Base-by-base conservation (phyloP, 1,140 invertebrate species). In the Adoxophyes honmai region DNA sequence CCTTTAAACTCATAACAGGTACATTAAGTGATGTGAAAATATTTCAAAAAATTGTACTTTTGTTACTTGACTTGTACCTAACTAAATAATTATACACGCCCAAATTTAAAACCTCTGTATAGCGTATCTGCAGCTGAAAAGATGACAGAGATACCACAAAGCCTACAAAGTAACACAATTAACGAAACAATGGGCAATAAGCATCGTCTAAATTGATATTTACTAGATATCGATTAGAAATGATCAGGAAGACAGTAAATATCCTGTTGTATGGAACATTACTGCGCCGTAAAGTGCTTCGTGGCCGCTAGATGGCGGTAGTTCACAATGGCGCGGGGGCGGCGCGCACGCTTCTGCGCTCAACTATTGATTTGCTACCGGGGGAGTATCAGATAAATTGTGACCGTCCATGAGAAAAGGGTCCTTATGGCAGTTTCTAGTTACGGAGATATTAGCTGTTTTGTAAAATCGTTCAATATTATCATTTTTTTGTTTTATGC, bases 311-410 rank as follows among this genome's bases (percentile, higher is more conserved):
- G 68, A 73, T 70, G 70, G 70, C 73, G 64, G 67, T 57, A 67
- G 42, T 48, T 59, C 55, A 78, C 72, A 78, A 78, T 73, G 60
- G 68, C 55, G 64, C 61, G 75, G 72, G 68, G 72, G 75, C 72
- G 72, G 60, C 9, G 48, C 55, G 42, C 51, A 55, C 55, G 57
- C 48, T 54, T 59, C 68, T 63, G 54, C 55, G 58, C 64, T 34
- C 28, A 15, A 39, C 65, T 57, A 66, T 73, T 76, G 71, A 78
- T 71, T 75, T 68, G 66, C 66, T 71, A 55, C 65, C 55, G 38
- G 51, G 52, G 51, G 38, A 57, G 62, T 48, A 57, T 72, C 55
- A 51, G 58, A 75, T 78, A 71, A 73, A 75, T n/a, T n/a, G n/a
- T n/a, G n/a, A n/a, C n/a, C n/a, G n/a, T n/a, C n/a, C n/a, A n/a